Conservation (phyloP, 2,113 vertebrate genomes). For the Anthoscopus minutus region DNA sequence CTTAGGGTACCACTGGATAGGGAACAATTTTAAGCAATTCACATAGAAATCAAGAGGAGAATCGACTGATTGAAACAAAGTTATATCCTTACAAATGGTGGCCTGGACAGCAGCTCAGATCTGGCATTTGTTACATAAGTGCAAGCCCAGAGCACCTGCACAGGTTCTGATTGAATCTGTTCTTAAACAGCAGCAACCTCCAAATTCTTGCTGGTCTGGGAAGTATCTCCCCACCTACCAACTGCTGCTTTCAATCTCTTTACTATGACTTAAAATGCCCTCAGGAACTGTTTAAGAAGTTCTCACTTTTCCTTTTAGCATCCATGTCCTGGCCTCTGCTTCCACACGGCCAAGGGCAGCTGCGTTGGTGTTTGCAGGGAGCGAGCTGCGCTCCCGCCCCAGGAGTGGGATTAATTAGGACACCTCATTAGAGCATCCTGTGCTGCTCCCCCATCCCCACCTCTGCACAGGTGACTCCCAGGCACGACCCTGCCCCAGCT, state of each 20-base stretch:
- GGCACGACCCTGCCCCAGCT: not conserved
- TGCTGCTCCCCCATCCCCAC: not conserved
- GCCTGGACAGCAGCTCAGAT: not conserved
- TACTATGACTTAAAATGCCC: accelerated
- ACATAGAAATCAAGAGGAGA: not conserved
- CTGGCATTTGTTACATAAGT: not conserved
- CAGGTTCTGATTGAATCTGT: not conserved
- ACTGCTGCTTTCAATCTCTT: accelerated
- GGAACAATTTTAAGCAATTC: not conserved
- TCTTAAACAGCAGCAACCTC: not conserved
- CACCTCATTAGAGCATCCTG: accelerated
- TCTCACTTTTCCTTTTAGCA: not conserved
- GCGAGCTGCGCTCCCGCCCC: accelerated
- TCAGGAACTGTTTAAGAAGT: not conserved
- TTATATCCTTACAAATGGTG: not conserved
- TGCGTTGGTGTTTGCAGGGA: accelerated
- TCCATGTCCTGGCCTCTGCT: not conserved
- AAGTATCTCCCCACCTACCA: not conserved
- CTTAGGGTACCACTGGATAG: not conserved
- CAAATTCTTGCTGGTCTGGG: not conserved
- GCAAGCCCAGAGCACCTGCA: not conserved
- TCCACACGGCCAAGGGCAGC: not conserved
- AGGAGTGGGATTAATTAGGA: accelerated
- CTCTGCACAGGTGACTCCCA: accelerated
- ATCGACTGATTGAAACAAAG: not conserved